These are phyloP conservation scores for Tragelaphus scriptus DNA, from an alignment of 2,113 vertebrate species.

Conservation along the genomic window DNA sequence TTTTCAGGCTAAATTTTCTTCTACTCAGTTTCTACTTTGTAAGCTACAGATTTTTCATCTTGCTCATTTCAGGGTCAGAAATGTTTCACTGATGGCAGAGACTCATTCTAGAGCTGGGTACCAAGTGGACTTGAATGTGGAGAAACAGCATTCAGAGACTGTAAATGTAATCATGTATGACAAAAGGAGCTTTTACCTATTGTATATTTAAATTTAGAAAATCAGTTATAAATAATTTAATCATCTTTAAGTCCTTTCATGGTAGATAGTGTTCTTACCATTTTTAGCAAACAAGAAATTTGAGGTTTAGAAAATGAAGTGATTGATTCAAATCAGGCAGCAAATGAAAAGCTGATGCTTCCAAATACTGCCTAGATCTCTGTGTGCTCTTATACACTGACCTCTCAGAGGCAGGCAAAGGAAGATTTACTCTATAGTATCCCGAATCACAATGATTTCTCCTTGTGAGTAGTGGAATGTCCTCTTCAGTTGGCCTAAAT, in stretches of 20 bases:
- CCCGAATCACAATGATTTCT: not conserved
- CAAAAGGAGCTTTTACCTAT: not conserved
- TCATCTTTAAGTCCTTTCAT: not conserved
- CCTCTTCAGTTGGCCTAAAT: not conserved
- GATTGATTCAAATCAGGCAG: not conserved
- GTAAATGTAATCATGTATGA: not conserved
- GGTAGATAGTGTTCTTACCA: not conserved
- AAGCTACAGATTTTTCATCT: not conserved
- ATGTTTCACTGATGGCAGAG: not conserved
- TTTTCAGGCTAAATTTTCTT: not conserved
- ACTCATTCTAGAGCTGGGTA: not conserved
- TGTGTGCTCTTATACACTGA: not conserved
- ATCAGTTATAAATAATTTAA: not conserved
- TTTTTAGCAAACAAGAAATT: not conserved
- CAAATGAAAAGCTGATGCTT: not conserved
- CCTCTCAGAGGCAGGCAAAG: not conserved
- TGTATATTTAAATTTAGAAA: not conserved
- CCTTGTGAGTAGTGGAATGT: not conserved
- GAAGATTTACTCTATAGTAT: rapidly evolving
- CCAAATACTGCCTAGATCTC: not conserved
- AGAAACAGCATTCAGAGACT: not conserved
- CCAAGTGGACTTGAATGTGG: not conserved
- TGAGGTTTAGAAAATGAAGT: not conserved
- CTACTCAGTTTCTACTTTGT: not conserved
- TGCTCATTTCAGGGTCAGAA: not conserved